Evolutionary conservation across 2,888 invertebrate species (phyloP).

Genomic region (Actias luna): DNA sequence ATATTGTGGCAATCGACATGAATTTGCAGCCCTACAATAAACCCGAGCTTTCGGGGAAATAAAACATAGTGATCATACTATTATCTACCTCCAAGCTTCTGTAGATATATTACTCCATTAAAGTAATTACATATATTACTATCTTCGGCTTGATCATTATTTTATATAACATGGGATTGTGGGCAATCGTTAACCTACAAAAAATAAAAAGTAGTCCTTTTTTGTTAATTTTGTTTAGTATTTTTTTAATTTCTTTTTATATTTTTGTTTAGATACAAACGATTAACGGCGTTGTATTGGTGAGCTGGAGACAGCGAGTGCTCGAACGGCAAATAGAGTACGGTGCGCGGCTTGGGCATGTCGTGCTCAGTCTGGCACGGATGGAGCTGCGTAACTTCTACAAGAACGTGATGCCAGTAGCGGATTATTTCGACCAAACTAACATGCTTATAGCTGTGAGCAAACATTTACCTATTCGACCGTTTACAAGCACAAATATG

Average conservation of each 20-base stretch:
- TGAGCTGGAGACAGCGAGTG: conserved; percentile 93
- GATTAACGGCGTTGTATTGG: conserved; percentile 91
- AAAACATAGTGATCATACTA: too few relatives aligned
- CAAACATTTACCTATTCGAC: conserved; percentile 17
- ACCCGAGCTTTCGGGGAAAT: too few relatives aligned
- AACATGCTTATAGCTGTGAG: conserved; percentile 84
- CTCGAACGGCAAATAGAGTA: conserved; percentile 94
- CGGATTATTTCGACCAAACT: conserved; percentile 94
- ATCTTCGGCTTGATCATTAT: too few relatives aligned
- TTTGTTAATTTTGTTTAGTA: too few relatives aligned
- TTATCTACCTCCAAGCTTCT: too few relatives aligned
- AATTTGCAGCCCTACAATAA: too few relatives aligned
- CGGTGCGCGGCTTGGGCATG: conserved; percentile 93
- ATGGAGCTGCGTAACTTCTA: conserved; percentile 96
- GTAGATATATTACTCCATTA: too few relatives aligned
- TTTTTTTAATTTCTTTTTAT: not conserved
- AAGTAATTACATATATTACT: too few relatives aligned
- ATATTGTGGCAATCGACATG: too few relatives aligned
- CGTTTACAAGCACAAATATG: not conserved
- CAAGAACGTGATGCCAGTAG: conserved; percentile 93
- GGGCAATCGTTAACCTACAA: too few relatives aligned
- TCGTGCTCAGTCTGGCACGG: conserved; percentile 88
- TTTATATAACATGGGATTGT: too few relatives aligned
- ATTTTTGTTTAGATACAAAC: conserved; percentile 88
- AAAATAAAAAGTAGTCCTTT: too few relatives aligned